Base-by-base conservation (phyloP, 2,113 vertebrate genomes). In the Helogale parvula region DNA sequence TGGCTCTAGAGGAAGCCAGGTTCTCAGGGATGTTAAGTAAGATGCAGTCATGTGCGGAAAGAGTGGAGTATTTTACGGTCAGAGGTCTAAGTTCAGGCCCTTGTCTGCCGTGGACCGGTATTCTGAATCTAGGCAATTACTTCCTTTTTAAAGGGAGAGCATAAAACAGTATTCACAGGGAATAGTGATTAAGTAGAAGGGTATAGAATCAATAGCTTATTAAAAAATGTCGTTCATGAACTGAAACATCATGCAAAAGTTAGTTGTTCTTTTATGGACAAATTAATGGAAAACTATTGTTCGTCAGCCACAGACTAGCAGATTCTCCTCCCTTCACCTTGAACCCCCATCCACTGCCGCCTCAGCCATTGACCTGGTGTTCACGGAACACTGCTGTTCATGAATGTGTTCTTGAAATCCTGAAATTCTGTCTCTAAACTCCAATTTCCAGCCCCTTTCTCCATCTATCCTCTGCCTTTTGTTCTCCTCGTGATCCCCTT, bases 271-370 rank as follows among this genome's bases (percentile, higher is more conserved):
- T 31, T 84, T 47, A 15, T 4, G 5, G 63, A 52, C 45, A 41
- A 25, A n/a, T 1, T 2, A 35, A 77, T 27, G 54, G 84, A 21
- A 66, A 33, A 57, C 2, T 47, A 17, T 25, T 23, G 2, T 1
- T 4, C 17, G 4, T 2, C 41, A 68, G 45, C 0, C 12, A 31
- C 45, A 1, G 35, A 19, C 0, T 1, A 5, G 13, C 1, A 12
- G 31, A 38, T 16, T 21, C 25, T 8, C 11, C 5, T 9, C 41
- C 79, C 25, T 4, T 41, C 35, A 47, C 54, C 66, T n/a, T 27
- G 29, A 1, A 0, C n/a, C 57, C 79, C 69, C 1, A 5, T 4
- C 31, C 11, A 7, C 31, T n/a, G 45, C 25, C 50, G 45, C 15
- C 16, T 41, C 2, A 2, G 1, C 23, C 27, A 3, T 21, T 1